These are phyloP conservation scores for Dendroctonus valens DNA, from an alignment of 1,140 invertebrate genomes.

Conservation along the genomic window DNA sequence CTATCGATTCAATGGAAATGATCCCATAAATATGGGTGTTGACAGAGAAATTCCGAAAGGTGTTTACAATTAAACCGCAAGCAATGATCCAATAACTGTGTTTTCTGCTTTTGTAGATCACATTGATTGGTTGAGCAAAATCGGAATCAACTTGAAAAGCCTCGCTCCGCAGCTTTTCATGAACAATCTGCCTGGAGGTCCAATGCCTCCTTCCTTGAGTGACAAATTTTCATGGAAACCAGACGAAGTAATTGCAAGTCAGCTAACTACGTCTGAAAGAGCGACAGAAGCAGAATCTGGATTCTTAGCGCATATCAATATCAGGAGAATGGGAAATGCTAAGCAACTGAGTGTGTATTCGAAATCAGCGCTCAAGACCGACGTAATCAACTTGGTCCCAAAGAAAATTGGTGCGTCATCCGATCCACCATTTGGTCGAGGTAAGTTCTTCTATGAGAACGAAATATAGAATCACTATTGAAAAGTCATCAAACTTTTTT, in stretches of 20 bases:
- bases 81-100: background rate
- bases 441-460: conserved; percentile 2
- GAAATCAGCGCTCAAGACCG: conserved; percentile 71
- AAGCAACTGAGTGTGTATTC: conserved; percentile 69
- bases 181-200: conserved; percentile 61
- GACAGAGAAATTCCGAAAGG: conserved; percentile 72
- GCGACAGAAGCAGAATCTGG: conserved; percentile 72
- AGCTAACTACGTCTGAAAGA: conserved; percentile 53
- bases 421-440: conserved; percentile 86
- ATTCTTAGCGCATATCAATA: conserved; percentile 73
- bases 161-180: conserved; percentile 81
- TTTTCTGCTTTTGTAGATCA: conserved; percentile 61
- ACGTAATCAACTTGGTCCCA: conserved; percentile 68
- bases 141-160: conserved; percentile 84
- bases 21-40: conserved; percentile 83
- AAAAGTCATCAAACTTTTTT: too few species aligned
- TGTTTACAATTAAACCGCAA: conserved; percentile 45
- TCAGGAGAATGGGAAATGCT: conserved; percentile 71
- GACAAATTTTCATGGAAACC: conserved; percentile 61
- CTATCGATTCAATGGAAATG: conserved; percentile 89
- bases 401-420: conserved; percentile 71
- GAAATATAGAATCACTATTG: too few species aligned
- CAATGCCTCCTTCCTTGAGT: conserved; percentile 60
- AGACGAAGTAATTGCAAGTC: conserved; percentile 53
- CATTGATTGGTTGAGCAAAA: conserved; percentile 75